Evolutionary conservation across 2,888 invertebrate species (phyloP).

Genomic region (Phortica magna): DNA sequence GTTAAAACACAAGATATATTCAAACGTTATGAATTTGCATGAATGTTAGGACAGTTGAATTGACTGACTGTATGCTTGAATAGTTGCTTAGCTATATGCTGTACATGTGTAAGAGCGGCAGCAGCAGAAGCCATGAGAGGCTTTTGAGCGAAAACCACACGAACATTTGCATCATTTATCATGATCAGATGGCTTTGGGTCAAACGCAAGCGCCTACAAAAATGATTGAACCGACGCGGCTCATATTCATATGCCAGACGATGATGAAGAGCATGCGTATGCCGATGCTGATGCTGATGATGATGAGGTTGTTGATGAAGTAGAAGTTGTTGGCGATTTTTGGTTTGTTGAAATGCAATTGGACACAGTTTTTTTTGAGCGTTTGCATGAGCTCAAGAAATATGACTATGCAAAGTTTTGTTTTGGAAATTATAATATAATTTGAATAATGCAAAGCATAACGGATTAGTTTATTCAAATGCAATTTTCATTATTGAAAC

Average conservation of each 20-base stretch:
- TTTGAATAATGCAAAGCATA: constrained; percentile 1
- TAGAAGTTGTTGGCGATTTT: constrained; percentile 23
- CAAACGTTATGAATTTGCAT: not conserved
- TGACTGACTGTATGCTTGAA: not conserved
- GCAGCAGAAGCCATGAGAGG: not conserved
- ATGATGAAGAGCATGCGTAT: not conserved
- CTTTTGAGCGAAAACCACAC: constrained; percentile 27
- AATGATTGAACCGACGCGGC: constrained; percentile 5
- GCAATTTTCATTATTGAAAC: not conserved
- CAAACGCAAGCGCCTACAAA: constrained; percentile 39
- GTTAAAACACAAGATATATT: not conserved
- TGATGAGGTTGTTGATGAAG: constrained; percentile 14
- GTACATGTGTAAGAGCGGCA: not conserved
- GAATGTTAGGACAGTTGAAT: not conserved
- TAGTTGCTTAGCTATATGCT: not conserved
- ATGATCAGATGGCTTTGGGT: constrained; percentile 54
- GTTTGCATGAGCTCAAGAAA: not conserved
- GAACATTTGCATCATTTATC: constrained; percentile 59
- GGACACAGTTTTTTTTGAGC: constrained; percentile 43
- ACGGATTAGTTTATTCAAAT: not conserved
- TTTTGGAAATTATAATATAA: not conserved
- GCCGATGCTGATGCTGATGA: constrained; percentile 32
- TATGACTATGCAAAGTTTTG: not conserved
- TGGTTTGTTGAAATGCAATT: constrained; percentile 55
- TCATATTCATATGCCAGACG: too few relatives aligned